Evolutionary conservation across 2,797 vertebrate genomes (phyloP), one percentile per base, ranked within the genome.

Genomic region (Babyrousa celebensis): DNA sequence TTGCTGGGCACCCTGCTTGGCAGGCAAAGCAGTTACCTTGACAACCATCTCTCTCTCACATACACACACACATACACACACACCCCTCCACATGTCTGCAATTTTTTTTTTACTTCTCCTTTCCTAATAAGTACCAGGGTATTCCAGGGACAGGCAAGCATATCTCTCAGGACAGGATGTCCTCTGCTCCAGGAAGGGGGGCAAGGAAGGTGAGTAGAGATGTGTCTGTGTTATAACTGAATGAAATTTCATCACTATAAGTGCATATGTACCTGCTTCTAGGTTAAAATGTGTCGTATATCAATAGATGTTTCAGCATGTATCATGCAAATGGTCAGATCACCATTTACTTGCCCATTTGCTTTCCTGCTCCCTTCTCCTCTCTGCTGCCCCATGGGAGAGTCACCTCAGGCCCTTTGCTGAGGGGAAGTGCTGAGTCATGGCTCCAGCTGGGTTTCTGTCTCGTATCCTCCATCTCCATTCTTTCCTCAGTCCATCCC

Each of bases 371-470:
- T 74, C 25, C 43, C 40, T 58, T 74, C n/a, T 56, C 9, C 16
- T 88, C 72, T 93, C 82, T n/a, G 5, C 23, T 56, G 60, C 52
- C 62, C 82, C 58, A 52, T 71, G 89, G 62, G 88, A 83, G 62
- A 90, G 25, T 63, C 52, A 36, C 63, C 68, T 6, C 2, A 5
- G 77, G 77, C 20, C 29, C 48, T 93, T 77, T 80, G 54, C 67
- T 58, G 6, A 58, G 17, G 21, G 60, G 52, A 97, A 90, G 58
- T 96, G 98, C 97, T 98, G 97, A 98, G 94, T 98, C 97, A 98
- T 54, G 80, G 94, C 85, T 85, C 72, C 71, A 60, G 89, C 85
- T 79, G 54, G 23, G 52, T 93, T 90, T 95, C 63, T 65, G 63
- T 89, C 90, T 91, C 63, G 70, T 18, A 60, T 12, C 10, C 67